Evolutionary conservation across 2,113 vertebrate species (phyloP).

Genomic region (Corydoras sp.): DNA sequence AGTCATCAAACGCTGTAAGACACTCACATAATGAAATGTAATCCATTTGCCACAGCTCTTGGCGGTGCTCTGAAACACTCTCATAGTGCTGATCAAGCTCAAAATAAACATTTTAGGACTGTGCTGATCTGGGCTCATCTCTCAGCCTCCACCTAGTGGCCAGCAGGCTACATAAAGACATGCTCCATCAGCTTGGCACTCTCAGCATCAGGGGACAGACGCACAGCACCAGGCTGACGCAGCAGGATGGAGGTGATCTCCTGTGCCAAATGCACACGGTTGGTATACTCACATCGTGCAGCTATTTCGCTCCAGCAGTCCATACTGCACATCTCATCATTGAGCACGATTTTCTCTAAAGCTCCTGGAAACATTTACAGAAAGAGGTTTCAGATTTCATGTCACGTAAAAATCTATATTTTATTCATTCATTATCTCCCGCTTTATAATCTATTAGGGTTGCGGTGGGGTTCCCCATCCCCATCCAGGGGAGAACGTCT

Average conservation of each 20-base stretch:
- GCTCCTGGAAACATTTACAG: conserved; percentile 8
- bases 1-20: neutral
- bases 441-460: too few relatives aligned
- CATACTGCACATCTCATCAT: conserved; percentile 17
- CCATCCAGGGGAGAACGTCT: too few relatives aligned
- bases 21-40: neutral
- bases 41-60: neutral
- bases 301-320: conserved; percentile 45
- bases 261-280: conserved; percentile 29
- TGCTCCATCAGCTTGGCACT: conserved; percentile 34
- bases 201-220: conserved; percentile 16
- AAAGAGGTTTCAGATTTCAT: neutral
- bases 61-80: neutral
- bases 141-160: conserved; percentile 40
- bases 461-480: too few relatives aligned
- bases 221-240: conserved; percentile 29
- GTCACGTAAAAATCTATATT: neutral
- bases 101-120: neutral
- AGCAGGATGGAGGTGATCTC: conserved; percentile 38
- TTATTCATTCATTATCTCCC: too few relatives aligned
- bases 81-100: neutral
- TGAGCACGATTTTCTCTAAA: conserved; percentile 33
- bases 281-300: conserved; percentile 20
- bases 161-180: conserved; percentile 34
- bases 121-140: neutral